phyloP scores from a whole-genome alignment of 2,797 vertebrate genomes.

The Meriones psammophilus region DNA sequence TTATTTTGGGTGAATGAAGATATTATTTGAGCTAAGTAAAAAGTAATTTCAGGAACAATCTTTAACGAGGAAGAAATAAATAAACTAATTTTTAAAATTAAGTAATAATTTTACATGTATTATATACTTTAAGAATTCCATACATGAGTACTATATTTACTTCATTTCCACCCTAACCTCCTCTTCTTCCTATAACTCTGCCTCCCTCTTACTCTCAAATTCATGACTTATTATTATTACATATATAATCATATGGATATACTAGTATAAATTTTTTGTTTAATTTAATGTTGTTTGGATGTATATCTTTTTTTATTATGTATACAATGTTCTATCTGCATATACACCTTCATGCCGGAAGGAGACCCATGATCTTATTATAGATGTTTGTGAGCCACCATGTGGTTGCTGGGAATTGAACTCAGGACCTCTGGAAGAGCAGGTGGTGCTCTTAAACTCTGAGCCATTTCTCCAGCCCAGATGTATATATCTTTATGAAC shows the following conservation, averaged over 20 bases:
- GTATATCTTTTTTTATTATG: too few relatives aligned
- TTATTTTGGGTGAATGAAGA: not conserved
- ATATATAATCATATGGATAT: not conserved
- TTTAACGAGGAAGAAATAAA: conserved; percentile 25
- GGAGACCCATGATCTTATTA: too few relatives aligned
- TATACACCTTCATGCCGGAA: too few relatives aligned
- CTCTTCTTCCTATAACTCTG: not conserved
- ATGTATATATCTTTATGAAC: too few relatives aligned
- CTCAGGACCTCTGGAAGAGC: too few relatives aligned
- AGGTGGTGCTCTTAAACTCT: too few relatives aligned
- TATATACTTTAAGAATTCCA: not conserved
- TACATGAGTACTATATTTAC: not conserved
- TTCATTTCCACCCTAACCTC: not conserved
- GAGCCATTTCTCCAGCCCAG: too few relatives aligned
- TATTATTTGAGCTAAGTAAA: not conserved
- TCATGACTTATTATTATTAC: not conserved
- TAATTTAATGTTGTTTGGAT: not conserved
- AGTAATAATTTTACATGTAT: not conserved
- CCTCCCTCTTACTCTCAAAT: not conserved
- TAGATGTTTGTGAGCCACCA: too few relatives aligned
- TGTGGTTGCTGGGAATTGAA: too few relatives aligned
- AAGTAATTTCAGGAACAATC: not conserved
- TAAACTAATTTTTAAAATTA: not conserved
- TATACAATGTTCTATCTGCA: too few relatives aligned
- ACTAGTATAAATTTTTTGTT: not conserved